These are phyloP conservation scores for Malaclemys terrapin DNA, from an alignment of 2,113 vertebrate species.

Conservation along the genomic window DNA sequence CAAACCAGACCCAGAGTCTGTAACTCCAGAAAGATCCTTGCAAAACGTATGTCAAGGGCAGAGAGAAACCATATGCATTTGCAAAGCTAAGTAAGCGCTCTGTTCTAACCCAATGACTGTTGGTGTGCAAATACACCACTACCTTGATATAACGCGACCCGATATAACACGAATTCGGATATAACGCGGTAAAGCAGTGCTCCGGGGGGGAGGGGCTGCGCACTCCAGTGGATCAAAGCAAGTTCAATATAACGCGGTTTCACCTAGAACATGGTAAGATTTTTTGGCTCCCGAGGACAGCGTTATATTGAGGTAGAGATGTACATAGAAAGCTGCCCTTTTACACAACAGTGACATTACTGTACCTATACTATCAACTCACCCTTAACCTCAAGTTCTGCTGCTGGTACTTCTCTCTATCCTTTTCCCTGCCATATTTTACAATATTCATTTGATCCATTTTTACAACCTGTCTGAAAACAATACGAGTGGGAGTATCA, in stretches of 20 bases:
- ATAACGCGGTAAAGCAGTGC: too few relatives aligned
- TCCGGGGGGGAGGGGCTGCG: too few relatives aligned
- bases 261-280: too few relatives aligned
- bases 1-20: neutral
- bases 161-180: too few relatives aligned
- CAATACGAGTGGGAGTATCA: conserved; percentile 24
- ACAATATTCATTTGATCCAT: conserved; percentile 47
- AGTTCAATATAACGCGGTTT: too few relatives aligned
- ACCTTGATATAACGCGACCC: too few relatives aligned
- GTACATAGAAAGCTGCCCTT: neutral
- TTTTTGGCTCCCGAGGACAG: too few relatives aligned
- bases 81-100: neutral
- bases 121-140: neutral
- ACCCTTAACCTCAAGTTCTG: neutral
- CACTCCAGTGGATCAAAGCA: too few relatives aligned
- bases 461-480: conserved; percentile 71
- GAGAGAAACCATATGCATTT: neutral
- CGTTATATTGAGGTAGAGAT: too few relatives aligned
- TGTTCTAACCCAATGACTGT: neutral
- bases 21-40: neutral
- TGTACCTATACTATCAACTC: neutral
- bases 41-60: neutral
- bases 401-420: conserved; percentile 38
- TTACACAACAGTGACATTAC: neutral
- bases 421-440: conserved; percentile 42